Base-by-base conservation (phyloP, 2,888 invertebrate genomes). In the Heliconius cydno region DNA sequence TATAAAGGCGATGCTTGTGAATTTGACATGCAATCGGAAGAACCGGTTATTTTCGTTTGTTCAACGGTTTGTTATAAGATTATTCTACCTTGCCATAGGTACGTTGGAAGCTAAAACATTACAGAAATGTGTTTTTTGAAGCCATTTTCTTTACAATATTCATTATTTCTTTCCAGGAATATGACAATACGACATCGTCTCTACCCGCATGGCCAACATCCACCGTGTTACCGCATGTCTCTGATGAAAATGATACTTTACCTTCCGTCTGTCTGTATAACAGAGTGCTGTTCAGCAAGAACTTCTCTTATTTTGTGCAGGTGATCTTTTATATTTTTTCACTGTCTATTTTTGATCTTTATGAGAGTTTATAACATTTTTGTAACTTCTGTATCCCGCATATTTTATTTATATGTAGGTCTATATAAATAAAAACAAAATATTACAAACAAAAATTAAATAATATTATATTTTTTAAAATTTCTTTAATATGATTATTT, bases 241-340 rank as follows among this genome's bases (percentile, higher is more conserved):
- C 88, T 22, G 94, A 88, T 84, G 94, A 91, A 84, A 95, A 94
- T 86, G 94, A 94, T 87, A 90, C 95, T 5, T 88, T 96, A 83
- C 96, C 96, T 10, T 91, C 94, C 10, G 95, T 95, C 82, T 96
- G 96, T 82, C 92, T 96, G 57, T 97, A 96, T 91, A 97, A 97
- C 88, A 95, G 96, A 82, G 95, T 97, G 80, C 94, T 96, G 84
- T 97, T 97, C 87, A 97, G 97, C 90, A 95, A 90, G 81, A 96
- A 96, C 86, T 96, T 91, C 85, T 95, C 96, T 13, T 96, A 95
- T 82, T 96, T 96, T 79, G 96, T 96, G 0, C 96, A 96, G 89
- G 95, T 95, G 81, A 85, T 30, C 52, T 52, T 52, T 52, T 52
- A 52, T 52, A 52, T 52, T 52, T 22, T 52, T 22, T 52, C 0